Percentiles rank a stretch among this genome's conserved stretches.
phyloP scores from a whole-genome alignment of 2,888 invertebrate species.

The Eilema depressum region DNA sequence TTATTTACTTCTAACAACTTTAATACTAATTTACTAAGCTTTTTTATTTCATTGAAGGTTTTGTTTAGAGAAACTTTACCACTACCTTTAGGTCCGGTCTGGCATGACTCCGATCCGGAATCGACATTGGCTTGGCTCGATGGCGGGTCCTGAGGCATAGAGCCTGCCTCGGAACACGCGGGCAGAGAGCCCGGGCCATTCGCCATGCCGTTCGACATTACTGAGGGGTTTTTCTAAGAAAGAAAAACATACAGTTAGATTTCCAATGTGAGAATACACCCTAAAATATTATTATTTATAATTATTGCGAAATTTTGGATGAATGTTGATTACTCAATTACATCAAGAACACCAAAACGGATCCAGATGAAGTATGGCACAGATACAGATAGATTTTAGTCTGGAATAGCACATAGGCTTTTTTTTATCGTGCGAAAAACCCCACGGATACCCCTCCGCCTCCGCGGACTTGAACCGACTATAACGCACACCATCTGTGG shows the following conservation, averaged over 20 bases:
- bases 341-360: no score
- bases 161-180: conserved; percentile 75
- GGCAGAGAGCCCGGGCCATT: conserved; percentile 76
- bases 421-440: no score
- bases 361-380: no score
- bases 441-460: no score
- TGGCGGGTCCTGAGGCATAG: conserved; percentile 54
- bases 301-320: background rate
- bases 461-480: no score
- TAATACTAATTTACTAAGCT: background rate
- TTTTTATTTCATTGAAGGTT: background rate
- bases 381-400: no score
- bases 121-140: conserved; percentile 48
- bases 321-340: no score
- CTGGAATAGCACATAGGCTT: no score
- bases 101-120: conserved; percentile 60
- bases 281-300: background rate
- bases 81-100: conserved; percentile 79
- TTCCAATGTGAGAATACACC: background rate
- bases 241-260: background rate
- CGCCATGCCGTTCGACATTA: conserved; percentile 83
- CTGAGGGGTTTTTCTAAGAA: conserved; percentile 83
- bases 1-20: no score
- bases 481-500: no score
- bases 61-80: conserved; percentile 23